Evolutionary conservation across 35 echinoderm and acorn worm genomes (phyloP).

Genomic region (Holothuria glaberrima): DNA sequence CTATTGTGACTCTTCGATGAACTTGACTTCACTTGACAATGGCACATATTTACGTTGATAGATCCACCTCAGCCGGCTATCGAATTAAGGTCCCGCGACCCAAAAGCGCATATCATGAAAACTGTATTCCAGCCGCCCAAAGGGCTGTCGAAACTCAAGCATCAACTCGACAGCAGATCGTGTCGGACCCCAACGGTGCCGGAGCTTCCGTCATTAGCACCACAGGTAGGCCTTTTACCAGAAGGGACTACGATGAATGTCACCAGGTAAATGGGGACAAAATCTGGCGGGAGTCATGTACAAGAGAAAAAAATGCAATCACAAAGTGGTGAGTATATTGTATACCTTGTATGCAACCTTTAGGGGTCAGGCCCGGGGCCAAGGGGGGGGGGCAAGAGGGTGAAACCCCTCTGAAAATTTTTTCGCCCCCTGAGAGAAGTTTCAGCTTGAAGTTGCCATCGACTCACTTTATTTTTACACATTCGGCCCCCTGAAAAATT

Average conservation of each 20-base stretch:
- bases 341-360: no score
- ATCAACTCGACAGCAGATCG: not conserved
- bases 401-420: no score
- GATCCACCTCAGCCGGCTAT: conserved; percentile 36
- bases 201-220: not conserved
- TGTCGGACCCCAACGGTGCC: not conserved
- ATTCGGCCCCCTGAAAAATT: no score
- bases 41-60: conserved; percentile 49
- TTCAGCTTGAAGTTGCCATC: no score
- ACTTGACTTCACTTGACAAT: not conserved
- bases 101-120: conserved; percentile 50
- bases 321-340: conserved; percentile 53
- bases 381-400: no score
- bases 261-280: conserved; percentile 21
- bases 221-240: conserved; percentile 18
- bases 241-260: conserved; percentile 35
- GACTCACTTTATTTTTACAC: no score
- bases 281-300: conserved; percentile 37
- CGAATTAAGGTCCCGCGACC: conserved; percentile 5
- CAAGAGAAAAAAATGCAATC: conserved; percentile 35
- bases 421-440: no score
- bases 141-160: not conserved
- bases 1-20: no score
- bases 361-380: no score
- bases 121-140: conserved; percentile 35